phyloP scores from a whole-genome alignment of 2,797 vertebrate genomes.

The Sebastes flavidus region DNA sequence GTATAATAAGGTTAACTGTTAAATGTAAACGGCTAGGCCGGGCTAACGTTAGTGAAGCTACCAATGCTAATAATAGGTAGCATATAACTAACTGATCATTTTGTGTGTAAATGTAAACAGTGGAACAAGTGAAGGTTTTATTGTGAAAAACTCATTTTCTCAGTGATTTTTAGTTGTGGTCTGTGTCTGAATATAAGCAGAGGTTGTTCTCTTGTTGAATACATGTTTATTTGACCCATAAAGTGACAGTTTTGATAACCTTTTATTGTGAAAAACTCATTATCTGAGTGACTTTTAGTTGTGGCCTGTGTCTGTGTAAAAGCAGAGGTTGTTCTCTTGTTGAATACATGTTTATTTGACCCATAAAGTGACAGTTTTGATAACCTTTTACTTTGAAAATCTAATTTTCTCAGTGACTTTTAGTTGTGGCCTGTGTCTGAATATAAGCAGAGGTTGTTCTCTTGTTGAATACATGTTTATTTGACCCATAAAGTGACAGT shows the following conservation, averaged over 20 bases:
- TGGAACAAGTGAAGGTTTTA: neutral
- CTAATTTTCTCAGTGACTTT: no score
- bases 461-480: neutral
- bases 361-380: neutral
- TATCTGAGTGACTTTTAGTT: no score
- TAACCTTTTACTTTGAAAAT: neutral
- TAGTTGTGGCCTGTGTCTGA: neutral
- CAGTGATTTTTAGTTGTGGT: no score
- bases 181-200: no score
- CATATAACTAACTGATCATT: neutral
- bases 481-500: neutral
- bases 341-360: neutral
- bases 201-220: fast-evolving
- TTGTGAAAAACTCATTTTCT: fast-evolving
- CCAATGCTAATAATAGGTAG: constrained; percentile 23
- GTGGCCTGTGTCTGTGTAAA: neutral
- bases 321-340: neutral
- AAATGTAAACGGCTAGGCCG: constrained; percentile 47
- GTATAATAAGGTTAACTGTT: constrained; percentile 3
- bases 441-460: fast-evolving
- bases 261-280: neutral
- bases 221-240: neutral
- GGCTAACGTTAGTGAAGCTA: constrained; percentile 43
- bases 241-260: neutral
- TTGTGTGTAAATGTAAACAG: constrained; percentile 31